These are phyloP conservation scores for Latrodectus elegans DNA, from an alignment of 2,888 invertebrate species.

Conservation along the genomic window DNA sequence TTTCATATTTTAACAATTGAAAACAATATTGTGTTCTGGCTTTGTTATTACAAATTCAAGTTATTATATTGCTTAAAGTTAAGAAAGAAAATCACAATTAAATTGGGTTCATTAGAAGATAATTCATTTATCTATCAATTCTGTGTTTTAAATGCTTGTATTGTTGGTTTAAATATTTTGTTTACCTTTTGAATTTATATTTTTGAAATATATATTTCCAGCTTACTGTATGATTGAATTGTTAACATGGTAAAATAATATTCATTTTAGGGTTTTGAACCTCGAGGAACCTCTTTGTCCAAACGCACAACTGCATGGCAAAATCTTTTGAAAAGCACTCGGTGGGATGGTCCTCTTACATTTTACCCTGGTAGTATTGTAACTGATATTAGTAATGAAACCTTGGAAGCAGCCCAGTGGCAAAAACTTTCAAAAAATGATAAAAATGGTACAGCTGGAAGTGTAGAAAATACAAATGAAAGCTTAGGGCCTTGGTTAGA, in stretches of 20 bases:
- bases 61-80: too few relatives aligned
- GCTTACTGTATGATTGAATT: too few relatives aligned
- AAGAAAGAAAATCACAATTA: too few relatives aligned
- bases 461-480: background rate
- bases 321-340: conserved; percentile 85
- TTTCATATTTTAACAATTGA: background rate
- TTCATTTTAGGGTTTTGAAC: conserved; percentile 86
- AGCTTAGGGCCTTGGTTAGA: conserved; percentile 35
- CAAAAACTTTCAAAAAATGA: background rate
- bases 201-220: too few relatives aligned
- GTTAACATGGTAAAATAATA: background rate
- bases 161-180: too few relatives aligned
- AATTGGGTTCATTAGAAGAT: too few relatives aligned
- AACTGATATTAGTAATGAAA: conserved; percentile 54
- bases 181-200: too few relatives aligned
- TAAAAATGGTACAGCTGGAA: conserved; percentile 5
- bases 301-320: conserved; percentile 88
- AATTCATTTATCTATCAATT: too few relatives aligned
- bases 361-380: conserved; percentile 79
- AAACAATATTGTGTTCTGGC: background rate
- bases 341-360: conserved; percentile 82
- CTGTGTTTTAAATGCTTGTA: too few relatives aligned
- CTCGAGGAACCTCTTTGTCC: conserved; percentile 89
- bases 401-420: conserved; percentile 27
- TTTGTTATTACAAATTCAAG: background rate